Evolutionary conservation across 2,113 vertebrate genomes (phyloP), one percentile per base, ranked within the genome.

Genomic region (Bubo bubo): DNA sequence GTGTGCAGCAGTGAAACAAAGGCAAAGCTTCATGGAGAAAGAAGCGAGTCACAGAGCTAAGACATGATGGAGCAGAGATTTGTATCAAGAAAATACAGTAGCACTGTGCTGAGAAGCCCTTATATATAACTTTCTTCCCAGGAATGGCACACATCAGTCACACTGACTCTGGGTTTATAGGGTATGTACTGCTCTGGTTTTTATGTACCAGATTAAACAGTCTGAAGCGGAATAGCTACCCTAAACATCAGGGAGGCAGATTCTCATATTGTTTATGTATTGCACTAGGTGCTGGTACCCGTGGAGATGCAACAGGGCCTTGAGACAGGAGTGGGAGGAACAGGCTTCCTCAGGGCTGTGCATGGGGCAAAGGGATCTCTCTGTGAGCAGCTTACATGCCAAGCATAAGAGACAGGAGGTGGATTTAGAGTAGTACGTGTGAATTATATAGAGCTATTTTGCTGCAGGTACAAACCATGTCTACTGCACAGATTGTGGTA

Each of bases 91-190:
- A 64, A 73, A 47, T 5, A 59, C 1, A 30, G 8, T 10, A 41
- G 35, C 14, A 4, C 35, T 47, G 14, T 58, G 47, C 63, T 73
- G 58, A 37, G 64, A 53, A 67, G 21, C 34, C 18, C n/a, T 67
- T 55, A 20, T 5, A 41, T 74, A 58, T 21, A 56, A 28, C 8
- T 39, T 45, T 55, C 24, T 55, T 80, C 14, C 22, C 50, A 43
- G 74, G 27, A 34, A 68, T 37, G 49, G 32, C 63, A 64, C 53
- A 41, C 30, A 19, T 59, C 64, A 32, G 52, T 50, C 76, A 37
- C 55, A 12, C 15, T 19, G 47, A 49, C 4, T 41, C 28, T 0
- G 0, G 14, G 26, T 49, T 56, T 52, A 52, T 24, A 8, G 66
- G 14, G 10, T 55, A 10, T 14, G 7, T 10, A 4, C 47, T 63